Evolutionary conservation across 2,888 invertebrate genomes (phyloP).

Genomic region (Apamea epomidion): DNA sequence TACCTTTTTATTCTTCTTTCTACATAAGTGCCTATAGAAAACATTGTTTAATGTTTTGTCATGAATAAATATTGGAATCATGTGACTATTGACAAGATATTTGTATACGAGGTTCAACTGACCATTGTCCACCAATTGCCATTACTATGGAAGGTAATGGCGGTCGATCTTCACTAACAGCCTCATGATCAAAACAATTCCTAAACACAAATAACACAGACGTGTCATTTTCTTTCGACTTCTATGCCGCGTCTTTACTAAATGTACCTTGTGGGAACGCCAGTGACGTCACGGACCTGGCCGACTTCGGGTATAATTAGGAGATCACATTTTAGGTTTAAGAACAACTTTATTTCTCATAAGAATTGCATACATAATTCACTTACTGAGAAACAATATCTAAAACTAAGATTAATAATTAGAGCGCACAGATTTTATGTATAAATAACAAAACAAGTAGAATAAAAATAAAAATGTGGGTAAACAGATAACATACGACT

Average conservation of each 20-base stretch:
- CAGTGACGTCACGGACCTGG: no score
- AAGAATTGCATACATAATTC: no score
- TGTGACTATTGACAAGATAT: constrained; percentile 46
- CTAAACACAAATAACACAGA: constrained; percentile 11
- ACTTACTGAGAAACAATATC: no score
- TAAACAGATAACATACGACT: no score
- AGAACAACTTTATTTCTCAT: no score
- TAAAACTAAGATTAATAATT: no score
- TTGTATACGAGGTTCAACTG: constrained; percentile 24
- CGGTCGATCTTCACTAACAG: constrained; percentile 30
- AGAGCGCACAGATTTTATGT: no score
- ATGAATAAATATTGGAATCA: constrained; percentile 32
- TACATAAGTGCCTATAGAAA: background rate
- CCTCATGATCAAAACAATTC: constrained; percentile 42
- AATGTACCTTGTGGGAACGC: no score
- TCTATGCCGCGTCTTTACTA: background rate
- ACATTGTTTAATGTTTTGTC: constrained; percentile 6
- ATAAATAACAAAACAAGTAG: no score
- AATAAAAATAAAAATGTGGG: no score
- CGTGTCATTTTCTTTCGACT: constrained; percentile 7
- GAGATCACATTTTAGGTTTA: no score
- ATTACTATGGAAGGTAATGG: constrained; percentile 22
- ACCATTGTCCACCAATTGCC: constrained; percentile 31
- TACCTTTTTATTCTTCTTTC: constrained; percentile 1
- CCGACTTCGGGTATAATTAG: no score